Base-by-base conservation (phyloP, 2,797 vertebrate species). In the Anabas testudineus region DNA sequence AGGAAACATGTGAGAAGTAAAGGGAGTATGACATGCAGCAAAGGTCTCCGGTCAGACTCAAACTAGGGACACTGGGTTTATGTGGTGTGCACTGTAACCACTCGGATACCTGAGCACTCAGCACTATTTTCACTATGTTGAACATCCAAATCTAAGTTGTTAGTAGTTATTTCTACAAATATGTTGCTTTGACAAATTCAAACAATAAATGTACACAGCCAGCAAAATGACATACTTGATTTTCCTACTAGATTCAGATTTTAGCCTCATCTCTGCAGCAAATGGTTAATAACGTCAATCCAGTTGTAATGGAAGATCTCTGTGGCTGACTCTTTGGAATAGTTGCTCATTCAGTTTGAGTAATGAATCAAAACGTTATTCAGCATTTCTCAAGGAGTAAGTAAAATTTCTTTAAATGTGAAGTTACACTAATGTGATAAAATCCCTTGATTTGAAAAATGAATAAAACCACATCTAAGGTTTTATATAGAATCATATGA, bases 321-420 rank as follows among this genome's bases (percentile, higher is more conserved):
- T 15, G 28, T 28, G 24, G 63, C 16, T 0, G 3, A 19, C 56
- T 41, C 19, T 30, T 71, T 15, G 46, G n/a, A 53, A 32, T 10
- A 26, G 43, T 19, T n/a, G 9, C 46, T 64, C 5, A 8, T 22
- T 70, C 15, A 5, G 5, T 37, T 37, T 65, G 1, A 56, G 18
- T 5, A 54, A 61, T 55, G 16, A 51, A 55, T 55, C n/a, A 51
- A 45, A 32, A 58, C 24, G 15, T 67, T 30, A 30, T 56, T 21
- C 7, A 12, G 26, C 41, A 16, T 60, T 64, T 28, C 15, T n/a
- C 49, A 13, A 43, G 18, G 10, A 39, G 3, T n/a, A 14, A 34
- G 4, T 15, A 3, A 26, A 3, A 32, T 61, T 2, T 4, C 6
- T 18, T 55, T 52, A 10, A 12, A 16, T n/a, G n/a, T 30, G 34